phyloP scores from a whole-genome alignment of 2,113 vertebrate genomes.

The Micronycteris hirsuta region DNA sequence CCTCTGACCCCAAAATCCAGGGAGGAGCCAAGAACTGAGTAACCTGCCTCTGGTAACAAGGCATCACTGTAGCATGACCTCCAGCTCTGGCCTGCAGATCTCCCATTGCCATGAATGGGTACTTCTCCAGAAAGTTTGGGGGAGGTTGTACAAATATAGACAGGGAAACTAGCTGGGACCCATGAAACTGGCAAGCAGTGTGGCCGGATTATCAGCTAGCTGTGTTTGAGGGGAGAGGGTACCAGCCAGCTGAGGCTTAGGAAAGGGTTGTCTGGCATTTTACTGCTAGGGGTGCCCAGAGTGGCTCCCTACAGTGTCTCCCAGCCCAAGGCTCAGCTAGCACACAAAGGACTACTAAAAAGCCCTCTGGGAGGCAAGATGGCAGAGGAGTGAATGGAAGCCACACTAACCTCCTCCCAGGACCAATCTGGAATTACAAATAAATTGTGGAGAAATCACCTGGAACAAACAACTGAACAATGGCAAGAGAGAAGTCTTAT shows the following conservation, averaged over 20 bases:
- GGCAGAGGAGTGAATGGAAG: no score
- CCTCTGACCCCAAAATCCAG: not conserved
- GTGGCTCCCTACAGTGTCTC: not conserved
- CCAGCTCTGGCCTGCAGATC: not conserved
- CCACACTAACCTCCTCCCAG: no score
- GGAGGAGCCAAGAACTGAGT: not conserved
- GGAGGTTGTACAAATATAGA: not conserved
- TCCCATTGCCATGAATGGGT: not conserved
- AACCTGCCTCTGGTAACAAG: not conserved
- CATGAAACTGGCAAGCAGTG: not conserved
- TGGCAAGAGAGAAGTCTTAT: no score
- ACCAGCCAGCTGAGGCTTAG: not conserved
- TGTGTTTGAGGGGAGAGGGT: not conserved
- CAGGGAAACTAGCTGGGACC: not conserved
- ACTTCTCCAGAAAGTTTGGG: not conserved
- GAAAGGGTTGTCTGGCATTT: not conserved
- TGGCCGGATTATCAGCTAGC: not conserved
- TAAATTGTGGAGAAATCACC: no score
- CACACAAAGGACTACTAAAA: constrained; percentile 22
- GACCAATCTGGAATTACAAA: no score
- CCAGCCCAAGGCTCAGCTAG: not conserved
- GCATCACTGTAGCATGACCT: not conserved
- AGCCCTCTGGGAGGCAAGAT: not conserved
- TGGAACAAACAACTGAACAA: no score
- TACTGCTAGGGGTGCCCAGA: not conserved